Evolutionary conservation across 2,888 invertebrate species (phyloP), one percentile per base, ranked within the genome.

Genomic region (Amiota minor): DNA sequence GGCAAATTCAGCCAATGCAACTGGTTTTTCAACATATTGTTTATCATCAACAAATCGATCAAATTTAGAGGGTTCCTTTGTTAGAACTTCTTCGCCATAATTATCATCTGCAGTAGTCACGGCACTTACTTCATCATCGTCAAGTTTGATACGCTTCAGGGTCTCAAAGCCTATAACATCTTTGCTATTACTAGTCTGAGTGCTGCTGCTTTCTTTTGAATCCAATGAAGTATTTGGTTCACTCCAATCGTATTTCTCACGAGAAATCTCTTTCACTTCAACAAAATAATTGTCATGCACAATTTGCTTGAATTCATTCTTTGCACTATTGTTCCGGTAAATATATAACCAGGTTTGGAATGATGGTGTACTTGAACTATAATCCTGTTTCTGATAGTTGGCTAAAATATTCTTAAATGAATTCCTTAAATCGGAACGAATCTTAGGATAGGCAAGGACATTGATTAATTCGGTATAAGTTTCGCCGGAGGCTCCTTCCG

Each of bases 271-370:
- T 79, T 92, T 91, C 0, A 93, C 93, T 53, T 93, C 92, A 65
- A 93, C 93, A 61, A 91, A 88, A 77, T 93, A 93, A 80, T 91
- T 91, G 68, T 92, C 91, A 85, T 91, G 90, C 3, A 93, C 84
- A 65, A 92, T 88, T 77, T 92, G 90, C 78, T 92, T 92, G 83
- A 92, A 93, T 45, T 92, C 91, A 56, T 93, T 91, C 74, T 92
- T 91, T 3, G 92, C 92, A 0, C 92, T 92, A 81, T 92, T 92
- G 80, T 93, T 93, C 81, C 92, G 92, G 86, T 93, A 93, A 9
- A 93, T 91, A 80, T 93, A 93, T 81, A 93, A 92, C 90, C 92
- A 93, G 80, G 93, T 93, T 83, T 93, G 92, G 77, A 93, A 89
- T 78, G 93, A 92, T 1, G 93, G 93, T 74, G 84, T 73, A 0